phyloP scores from a whole-genome alignment of 2,113 vertebrate species.

The Oostethus manadensis region DNA sequence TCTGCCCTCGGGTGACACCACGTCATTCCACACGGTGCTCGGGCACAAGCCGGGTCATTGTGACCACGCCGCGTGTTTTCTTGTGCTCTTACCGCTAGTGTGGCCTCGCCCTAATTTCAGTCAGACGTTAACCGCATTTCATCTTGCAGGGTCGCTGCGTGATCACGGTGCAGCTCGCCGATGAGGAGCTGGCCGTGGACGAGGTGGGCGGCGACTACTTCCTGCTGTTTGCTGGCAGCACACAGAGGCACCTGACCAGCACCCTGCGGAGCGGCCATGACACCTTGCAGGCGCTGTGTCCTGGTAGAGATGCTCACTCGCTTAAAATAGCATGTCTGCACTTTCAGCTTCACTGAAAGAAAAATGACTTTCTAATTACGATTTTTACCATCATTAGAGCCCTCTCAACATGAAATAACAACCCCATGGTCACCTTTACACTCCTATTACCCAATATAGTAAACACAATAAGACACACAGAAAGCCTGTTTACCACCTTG shows the following conservation, averaged over 20 bases:
- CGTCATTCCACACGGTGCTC: constrained; percentile 22
- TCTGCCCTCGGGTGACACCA: constrained; percentile 44
- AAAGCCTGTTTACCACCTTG: too few species aligned
- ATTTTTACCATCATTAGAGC: too few species aligned
- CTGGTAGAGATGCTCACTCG: constrained; percentile 72
- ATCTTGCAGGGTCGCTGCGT: constrained; percentile 82
- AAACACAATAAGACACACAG: too few species aligned
- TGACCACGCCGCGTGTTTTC: constrained; percentile 13
- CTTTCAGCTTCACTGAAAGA: too few species aligned
- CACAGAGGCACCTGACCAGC: constrained; percentile 85
- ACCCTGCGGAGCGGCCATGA: constrained; percentile 79
- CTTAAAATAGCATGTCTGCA: background rate
- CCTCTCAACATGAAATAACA: too few species aligned
- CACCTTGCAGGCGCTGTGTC: constrained; percentile 86
- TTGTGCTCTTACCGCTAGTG: background rate
- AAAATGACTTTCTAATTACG: too few species aligned
- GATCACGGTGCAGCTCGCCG: constrained; percentile 83
- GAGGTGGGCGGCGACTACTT: constrained; percentile 85
- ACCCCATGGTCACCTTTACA: too few species aligned
- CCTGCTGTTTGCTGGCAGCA: constrained; percentile 87
- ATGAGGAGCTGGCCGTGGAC: constrained; percentile 72
- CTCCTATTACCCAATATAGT: too few species aligned
- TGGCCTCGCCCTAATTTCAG: background rate
- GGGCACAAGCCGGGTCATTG: constrained; percentile 23
- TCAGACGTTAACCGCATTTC: background rate